Evolutionary conservation across 2,888 invertebrate genomes (phyloP), one percentile per base, ranked within the genome.

Genomic region (Watsonalla binaria): DNA sequence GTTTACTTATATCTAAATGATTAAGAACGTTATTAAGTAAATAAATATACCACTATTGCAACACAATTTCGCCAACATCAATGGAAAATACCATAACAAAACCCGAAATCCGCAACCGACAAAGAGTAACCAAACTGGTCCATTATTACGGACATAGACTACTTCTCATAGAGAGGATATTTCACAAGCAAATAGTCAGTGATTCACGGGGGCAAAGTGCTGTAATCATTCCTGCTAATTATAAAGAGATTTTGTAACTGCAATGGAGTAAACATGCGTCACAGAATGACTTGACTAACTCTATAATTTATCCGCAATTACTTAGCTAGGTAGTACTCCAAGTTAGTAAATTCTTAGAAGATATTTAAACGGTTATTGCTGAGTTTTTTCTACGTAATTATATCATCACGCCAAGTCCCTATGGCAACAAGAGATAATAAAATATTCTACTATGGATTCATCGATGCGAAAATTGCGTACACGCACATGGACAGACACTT

Each of bases 221-320:
- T 48, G 60, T 68, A 74, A 82, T 82, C 77, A 75, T 76, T 78
- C 77, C 72, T 52, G 53, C 74, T 76, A 80, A 78, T 78, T 78
- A 72, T 61, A 60, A 63, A 62, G 61, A 69, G 61, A 69, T 75
- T 74, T 74, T 63, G 71, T 61, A 78, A 77, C 66, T 60, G 56
- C 48, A 68, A 67, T 69, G 66, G 65, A 52, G 61, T 60, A 66
- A 65, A 53, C 53, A 45, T 48, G 54, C 56, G 52, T 61, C 59
- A 67, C 62, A 64, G 59, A 63, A 63, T 55, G 57, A 55, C 62
- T 54, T 60, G 53, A 59, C 14, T 60, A 53, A 59, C 14, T 49
- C 5, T 15, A 37, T 49, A 49, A 49, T 49, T 49, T 11, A 42
- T 24, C 24, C 24, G 42, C 11, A 11, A 42, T 5, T 42, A 11